Percentiles rank a stretch among this genome's conserved stretches.
These are phyloP conservation scores for Sylvilagus bachmani DNA, from an alignment of 2,113 vertebrate species.

Conservation along the genomic window DNA sequence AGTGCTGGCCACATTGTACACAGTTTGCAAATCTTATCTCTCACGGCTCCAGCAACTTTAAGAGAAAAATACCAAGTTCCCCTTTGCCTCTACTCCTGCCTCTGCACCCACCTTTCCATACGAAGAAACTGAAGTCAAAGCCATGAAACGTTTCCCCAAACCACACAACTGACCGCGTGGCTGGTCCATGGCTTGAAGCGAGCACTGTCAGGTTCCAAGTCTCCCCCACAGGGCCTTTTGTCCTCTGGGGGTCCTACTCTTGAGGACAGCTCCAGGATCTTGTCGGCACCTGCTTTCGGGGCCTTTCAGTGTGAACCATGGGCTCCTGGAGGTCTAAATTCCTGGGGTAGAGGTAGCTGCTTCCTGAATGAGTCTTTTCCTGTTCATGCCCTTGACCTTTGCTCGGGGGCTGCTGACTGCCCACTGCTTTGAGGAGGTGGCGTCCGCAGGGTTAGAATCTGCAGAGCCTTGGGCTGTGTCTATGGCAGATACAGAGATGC, in stretches of 20 bases:
- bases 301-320: neutral
- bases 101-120: neutral
- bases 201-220: neutral
- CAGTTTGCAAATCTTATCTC: neutral
- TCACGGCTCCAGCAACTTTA: neutral
- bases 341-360: neutral
- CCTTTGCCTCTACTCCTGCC: neutral
- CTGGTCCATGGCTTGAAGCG: neutral
- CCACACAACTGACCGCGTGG: neutral
- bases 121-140: neutral
- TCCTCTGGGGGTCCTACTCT: neutral
- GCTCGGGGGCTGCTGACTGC: neutral
- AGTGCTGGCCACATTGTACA: neutral
- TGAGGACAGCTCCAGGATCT: neutral
- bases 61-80: neutral
- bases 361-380: neutral
- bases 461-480: neutral
- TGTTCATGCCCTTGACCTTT: neutral
- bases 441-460: neutral
- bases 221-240: fast-evolving
- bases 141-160: neutral
- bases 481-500: neutral
- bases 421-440: neutral
- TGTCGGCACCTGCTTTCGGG: neutral
- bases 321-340: neutral